Evolutionary conservation across 2,113 vertebrate genomes (phyloP), one percentile per base, ranked within the genome.

Genomic region (Accipiter cooperii): DNA sequence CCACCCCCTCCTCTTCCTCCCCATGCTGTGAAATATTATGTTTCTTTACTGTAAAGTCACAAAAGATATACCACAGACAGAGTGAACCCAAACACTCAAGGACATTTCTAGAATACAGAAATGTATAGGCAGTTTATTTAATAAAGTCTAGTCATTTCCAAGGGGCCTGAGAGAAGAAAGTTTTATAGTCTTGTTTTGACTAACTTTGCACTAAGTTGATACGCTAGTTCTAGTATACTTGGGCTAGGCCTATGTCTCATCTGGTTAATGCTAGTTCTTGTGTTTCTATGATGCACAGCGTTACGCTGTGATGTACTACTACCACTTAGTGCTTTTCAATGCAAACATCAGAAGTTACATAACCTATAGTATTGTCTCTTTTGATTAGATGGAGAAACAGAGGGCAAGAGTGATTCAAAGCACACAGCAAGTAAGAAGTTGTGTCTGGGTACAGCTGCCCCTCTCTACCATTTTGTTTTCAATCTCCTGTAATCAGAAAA

Each of bases 261-360:
- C 58, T 29, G 9, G 7, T 22, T 81, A 33, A 28, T 40, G 44
- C 4, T 28, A 84, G 8, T n/a, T 68, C 16, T 26, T 19, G 21
- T 51, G n/a, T 64, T 85, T 28, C 65, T 68, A 1, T 42, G 58
- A 46, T 9, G 17, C 33, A 42, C 31, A 12, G 29, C 8, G 17
- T 57, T 61, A 29, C 0, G 0, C 49, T 33, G 26, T 52, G 54
- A 12, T 24, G 22, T 13, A 8, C 29, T 69, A 36, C 31, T 88
- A 13, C 15, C 17, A 54, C 33, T 38, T 65, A 54, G 31, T 44
- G 46, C n/a, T 89, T 81, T 71, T 49, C 51, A 65, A 22, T 19
- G 44, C 40, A 70, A 42, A 54, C 69, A n/a, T 55, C 13, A 36
- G 19, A 58, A 60, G 38, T 58, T 69, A 75, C 3, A 31, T 22